Evolutionary conservation across 30 jellyfish, hydroid and myxozoan genomes (phyloP).

Genomic region (Hydractinia echinata): DNA sequence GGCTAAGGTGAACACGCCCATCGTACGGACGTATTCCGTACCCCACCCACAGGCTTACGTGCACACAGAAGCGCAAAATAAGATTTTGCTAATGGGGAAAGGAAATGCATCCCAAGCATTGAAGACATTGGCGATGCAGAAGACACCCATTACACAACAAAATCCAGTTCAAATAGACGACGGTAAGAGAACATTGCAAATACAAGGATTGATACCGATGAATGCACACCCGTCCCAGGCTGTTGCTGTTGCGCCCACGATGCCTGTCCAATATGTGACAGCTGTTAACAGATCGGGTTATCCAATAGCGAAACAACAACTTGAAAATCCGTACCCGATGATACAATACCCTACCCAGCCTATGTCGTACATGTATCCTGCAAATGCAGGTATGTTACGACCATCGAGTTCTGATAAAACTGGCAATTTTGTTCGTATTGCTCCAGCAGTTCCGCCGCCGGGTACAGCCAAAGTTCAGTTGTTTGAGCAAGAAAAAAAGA

Average conservation of each 20-base stretch:
- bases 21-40: conserved; percentile 3
- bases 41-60: conserved; percentile 19
- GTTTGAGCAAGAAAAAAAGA: conserved; percentile 22
- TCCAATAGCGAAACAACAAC: neutral
- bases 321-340: neutral
- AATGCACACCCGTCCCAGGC: neutral
- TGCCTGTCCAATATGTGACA: conserved; percentile 29
- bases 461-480: neutral
- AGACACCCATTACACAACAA: neutral
- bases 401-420: conserved; percentile 31
- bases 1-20: neutral
- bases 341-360: conserved; percentile 30
- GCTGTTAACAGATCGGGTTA: conserved; percentile 12
- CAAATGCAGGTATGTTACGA: neutral
- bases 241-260: neutral
- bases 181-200: conserved; percentile 22
- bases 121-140: neutral
- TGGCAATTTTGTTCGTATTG: conserved; percentile 75
- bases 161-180: neutral
- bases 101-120: neutral
- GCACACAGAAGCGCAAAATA: conserved; percentile 13
- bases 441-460: conserved; percentile 54
- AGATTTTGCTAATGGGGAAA: conserved; percentile 8
- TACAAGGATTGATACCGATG: conserved; percentile 22
- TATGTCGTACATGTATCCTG: conserved; percentile 22